Evolutionary conservation across 2,113 vertebrate genomes (phyloP), one percentile per base, ranked within the genome.

Genomic region (Ranitomeya variabilis): DNA sequence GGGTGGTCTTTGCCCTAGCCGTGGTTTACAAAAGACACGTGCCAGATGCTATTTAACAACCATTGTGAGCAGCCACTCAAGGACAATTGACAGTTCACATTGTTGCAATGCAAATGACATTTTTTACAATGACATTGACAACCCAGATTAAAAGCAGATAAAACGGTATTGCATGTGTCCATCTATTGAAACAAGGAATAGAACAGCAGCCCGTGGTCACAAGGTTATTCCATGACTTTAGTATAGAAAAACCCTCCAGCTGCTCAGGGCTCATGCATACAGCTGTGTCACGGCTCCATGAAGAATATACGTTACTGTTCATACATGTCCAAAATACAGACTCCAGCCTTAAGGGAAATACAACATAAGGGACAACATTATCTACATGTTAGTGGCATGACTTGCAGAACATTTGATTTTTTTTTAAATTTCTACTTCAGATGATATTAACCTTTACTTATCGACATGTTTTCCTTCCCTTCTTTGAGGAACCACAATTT

Each of bases 41-140:
- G 91, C 94, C 96, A 96, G 96, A 95, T 96, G 96, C 95, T 95
- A 89, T 90, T 90, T 78, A 95, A 94, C 93, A 93, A 91, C 93
- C 94, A 93, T 95, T 96, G 93, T 94, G 93, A 92, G 87, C 92
- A 92, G 94, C 94, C 93, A 94, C 92, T 83, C 86, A 93, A 92
- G 94, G 94, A 94, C 93, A 93, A 93, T 91, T 94, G 92, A 90
- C 92, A 90, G 86, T 86, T 78, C 54, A 51, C 52, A 71, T 67
- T 18, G 7, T 23, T 78, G 0, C 0, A 87, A 91, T 79, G 21
- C 31, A 66, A 86, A 74, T 62, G 6, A 26, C 21, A 59, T 66
- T 23, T 86, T n/a, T 45, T 12, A 21, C 54, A 66, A 55, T 26
- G 12, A 71, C n/a, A 85, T 31, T 23, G 57, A 31, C 79, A 62